phyloP scores from a whole-genome alignment of 2,113 vertebrate species.

The Tetrax tetrax region DNA sequence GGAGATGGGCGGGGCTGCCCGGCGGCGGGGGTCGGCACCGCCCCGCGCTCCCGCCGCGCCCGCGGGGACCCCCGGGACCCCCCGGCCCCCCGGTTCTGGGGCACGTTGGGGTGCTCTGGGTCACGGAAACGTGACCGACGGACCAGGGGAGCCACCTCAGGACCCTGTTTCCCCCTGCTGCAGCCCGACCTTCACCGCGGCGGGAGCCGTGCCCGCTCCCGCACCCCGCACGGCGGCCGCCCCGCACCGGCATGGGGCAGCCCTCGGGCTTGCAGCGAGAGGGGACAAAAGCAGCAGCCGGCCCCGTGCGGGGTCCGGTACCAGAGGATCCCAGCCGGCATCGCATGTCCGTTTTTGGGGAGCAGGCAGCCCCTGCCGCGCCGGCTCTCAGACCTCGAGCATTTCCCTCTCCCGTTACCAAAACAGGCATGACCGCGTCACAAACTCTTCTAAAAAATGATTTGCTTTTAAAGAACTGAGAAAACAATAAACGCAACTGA shows the following conservation, averaged over 20 bases:
- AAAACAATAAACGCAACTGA: too few relatives aligned
- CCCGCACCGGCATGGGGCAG: too few relatives aligned
- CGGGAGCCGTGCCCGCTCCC: not conserved
- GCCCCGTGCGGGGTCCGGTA: not conserved
- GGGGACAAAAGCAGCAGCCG: not conserved
- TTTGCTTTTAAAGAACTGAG: too few relatives aligned
- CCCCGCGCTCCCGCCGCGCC: not conserved
- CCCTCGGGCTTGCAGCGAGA: not conserved
- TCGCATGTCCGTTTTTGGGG: accelerated
- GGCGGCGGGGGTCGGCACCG: not conserved
- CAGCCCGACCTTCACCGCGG: not conserved
- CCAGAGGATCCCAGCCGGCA: accelerated
- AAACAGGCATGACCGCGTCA: too few relatives aligned
- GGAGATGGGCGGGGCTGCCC: not conserved
- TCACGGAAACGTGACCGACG: accelerated
- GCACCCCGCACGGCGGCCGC: not conserved
- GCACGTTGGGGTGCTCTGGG: not conserved
- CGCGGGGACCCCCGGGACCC: not conserved
- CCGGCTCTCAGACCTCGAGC: too few relatives aligned
- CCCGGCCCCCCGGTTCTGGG: accelerated
- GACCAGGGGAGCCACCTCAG: too few relatives aligned
- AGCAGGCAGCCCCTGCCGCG: too few relatives aligned
- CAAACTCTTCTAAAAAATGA: too few relatives aligned
- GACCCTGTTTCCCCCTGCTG: not conserved
- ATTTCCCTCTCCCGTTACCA: too few relatives aligned